Percentiles rank a stretch among this genome's conserved stretches.
Conservation (phyloP, 2,888 invertebrate species). For the Corbicula japonica region DNA sequence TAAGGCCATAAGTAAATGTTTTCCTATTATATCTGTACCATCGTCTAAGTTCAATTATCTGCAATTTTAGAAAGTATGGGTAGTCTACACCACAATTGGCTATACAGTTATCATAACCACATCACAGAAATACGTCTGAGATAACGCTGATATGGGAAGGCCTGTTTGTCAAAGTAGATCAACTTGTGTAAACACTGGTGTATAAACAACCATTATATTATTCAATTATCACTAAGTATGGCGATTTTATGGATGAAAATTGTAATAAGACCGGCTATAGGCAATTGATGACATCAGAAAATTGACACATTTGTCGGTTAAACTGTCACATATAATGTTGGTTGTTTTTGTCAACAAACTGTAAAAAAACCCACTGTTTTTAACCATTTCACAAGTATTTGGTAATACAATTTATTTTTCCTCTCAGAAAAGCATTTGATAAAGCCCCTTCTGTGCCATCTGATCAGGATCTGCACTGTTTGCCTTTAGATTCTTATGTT, state of each 20-base stretch:
- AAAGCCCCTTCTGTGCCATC: too few species aligned
- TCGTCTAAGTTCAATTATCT: not conserved
- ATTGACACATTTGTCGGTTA: not conserved
- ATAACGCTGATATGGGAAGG: conserved; percentile 11
- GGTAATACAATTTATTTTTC: too few species aligned
- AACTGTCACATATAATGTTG: not conserved
- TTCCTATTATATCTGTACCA: not conserved
- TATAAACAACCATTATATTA: conserved; percentile 10
- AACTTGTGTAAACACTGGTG: conserved; percentile 22
- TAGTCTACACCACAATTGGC: conserved; percentile 7
- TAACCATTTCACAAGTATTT: too few species aligned
- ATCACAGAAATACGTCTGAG: conserved; percentile 15
- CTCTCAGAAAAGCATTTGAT: too few species aligned
- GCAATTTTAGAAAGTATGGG: not conserved
- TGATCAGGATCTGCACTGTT: too few species aligned
- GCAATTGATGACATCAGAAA: conserved; percentile 1
- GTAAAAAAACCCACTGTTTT: too few species aligned
- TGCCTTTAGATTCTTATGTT: too few species aligned
- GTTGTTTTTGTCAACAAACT: too few species aligned
- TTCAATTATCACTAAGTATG: conserved; percentile 14
- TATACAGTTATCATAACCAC: not conserved
- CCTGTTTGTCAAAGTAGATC: conserved; percentile 17
- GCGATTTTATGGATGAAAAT: not conserved
- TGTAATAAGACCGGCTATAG: conserved; percentile 7
- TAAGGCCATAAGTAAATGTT: conserved; percentile 5